Base-by-base conservation (phyloP, 2,888 invertebrate genomes). In the Tricholauxania praeusta region DNA sequence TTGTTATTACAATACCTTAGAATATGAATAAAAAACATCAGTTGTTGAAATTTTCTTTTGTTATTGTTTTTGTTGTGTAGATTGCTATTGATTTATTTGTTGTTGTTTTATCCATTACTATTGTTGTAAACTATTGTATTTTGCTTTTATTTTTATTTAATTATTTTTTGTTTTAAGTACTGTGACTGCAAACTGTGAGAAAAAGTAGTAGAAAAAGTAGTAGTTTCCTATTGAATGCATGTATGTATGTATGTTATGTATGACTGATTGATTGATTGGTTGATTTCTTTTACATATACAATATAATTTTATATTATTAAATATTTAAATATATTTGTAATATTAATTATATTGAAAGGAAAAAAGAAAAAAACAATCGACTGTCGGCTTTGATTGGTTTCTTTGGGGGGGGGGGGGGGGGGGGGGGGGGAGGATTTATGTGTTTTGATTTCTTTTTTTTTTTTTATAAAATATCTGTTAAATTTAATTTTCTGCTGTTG, bases 321-420 rank as follows among this genome's bases (percentile, higher is more conserved):
- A 28, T 59, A 59, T 59, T 10, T 59, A 28, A 28, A 28, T 59
- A 19, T 63, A 48, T 63, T 47, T 32, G 28, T 64, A 15, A 51
- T 64, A 64, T 64, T 49, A 22, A 22, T 49, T 22, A 28, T 57
- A 62, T 51, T 64, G 73, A 79, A 74, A 75, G 73, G 70, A 73
- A 72, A 73, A 67, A 76, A 78, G 78, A 77, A 71, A 78, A 79
- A 78, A 80, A 86, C 87, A 87, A 87, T 87, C 87, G 87, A 90
- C 90, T 90, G 90, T 89, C 89, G 90, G 90, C 89, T 88, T 89
- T 83, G 86, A 68, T 73, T 89, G 88, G 87, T 86, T 86, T 86
- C 88, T 87, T 87, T 63, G 59, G 28, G 66, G 69, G 62, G 48
- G 55, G 64, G 48, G 57, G 62, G 59, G 28, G 66, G 69, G 62